phyloP scores from a whole-genome alignment of 2,113 vertebrate species.

The Microcebus murinus region DNA sequence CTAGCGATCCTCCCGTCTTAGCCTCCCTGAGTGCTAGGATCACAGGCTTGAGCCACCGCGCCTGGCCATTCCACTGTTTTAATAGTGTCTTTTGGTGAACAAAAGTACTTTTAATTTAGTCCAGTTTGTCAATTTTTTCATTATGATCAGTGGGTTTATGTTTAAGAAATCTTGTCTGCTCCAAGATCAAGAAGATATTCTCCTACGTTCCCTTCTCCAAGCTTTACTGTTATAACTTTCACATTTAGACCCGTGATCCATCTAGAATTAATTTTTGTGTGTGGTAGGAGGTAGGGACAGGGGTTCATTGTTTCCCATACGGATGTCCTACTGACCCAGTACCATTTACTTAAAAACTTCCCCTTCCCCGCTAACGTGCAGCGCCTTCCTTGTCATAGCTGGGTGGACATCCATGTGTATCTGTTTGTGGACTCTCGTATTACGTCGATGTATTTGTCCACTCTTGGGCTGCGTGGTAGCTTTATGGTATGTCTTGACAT shows the following conservation, averaged over 20 bases:
- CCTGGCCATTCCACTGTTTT: not conserved
- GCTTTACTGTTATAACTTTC: not conserved
- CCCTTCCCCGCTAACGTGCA: not conserved
- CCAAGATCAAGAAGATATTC: not conserved
- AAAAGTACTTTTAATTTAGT: not conserved
- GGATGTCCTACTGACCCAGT: not conserved
- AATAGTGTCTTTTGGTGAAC: not conserved
- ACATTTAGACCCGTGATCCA: not conserved
- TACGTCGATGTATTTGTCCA: not conserved
- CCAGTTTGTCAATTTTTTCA: not conserved
- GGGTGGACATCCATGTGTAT: not conserved
- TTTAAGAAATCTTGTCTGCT: not conserved
- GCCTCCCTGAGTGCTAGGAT: not conserved
- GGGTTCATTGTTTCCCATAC: not conserved
- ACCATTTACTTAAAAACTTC: not conserved
- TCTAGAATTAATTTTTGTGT: not conserved
- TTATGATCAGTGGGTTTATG: not conserved
- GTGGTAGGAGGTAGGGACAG: not conserved
- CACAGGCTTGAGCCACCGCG: not conserved
- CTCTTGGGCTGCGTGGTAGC: not conserved
- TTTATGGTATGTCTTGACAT: not conserved
- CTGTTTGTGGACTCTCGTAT: not conserved
- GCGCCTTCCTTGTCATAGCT: too few species aligned
- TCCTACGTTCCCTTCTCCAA: not conserved
- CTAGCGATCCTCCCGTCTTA: not conserved